Evolutionary conservation across 2,888 invertebrate species (phyloP).

Genomic region (Amblyteles armatorius): DNA sequence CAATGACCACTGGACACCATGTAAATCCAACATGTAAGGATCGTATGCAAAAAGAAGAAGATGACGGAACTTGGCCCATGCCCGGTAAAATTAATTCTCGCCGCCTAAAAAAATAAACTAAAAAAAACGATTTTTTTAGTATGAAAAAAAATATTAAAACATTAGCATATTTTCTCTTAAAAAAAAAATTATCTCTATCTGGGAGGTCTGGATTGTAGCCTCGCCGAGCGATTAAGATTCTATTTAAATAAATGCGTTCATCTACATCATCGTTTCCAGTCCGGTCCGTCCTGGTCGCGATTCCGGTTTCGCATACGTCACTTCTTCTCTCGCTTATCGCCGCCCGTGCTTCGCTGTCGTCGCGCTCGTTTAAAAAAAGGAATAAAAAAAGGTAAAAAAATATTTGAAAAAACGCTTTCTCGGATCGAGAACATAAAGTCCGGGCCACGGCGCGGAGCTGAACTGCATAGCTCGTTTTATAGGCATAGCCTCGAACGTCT

Average conservation of each 20-base stretch:
- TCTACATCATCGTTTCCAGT: not conserved
- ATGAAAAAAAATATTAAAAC: too few relatives aligned
- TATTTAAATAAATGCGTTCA: not conserved
- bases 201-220: not conserved
- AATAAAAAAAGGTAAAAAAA: conserved; percentile 33
- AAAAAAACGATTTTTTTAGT: not conserved
- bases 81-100: not conserved
- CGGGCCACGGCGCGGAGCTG: not conserved
- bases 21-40: conserved; percentile 36
- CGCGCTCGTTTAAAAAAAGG: not conserved
- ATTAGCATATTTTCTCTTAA: not conserved
- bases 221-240: not conserved
- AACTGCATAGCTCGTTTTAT: not conserved
- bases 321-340: conserved; percentile 13
- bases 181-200: not conserved
- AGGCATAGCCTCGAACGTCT: not conserved
- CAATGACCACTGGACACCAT: too few relatives aligned
- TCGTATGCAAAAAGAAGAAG: not conserved
- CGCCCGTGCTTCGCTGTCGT: not conserved
- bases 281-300: conserved; percentile 3
- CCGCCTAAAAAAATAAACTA: not conserved
- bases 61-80: not conserved
- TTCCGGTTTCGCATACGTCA: conserved; percentile 41
- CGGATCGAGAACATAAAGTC: conserved; percentile 11
- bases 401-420: not conserved